phyloP scores from a whole-genome alignment of 2,113 vertebrate genomes.

The Aphyosemion australe region DNA sequence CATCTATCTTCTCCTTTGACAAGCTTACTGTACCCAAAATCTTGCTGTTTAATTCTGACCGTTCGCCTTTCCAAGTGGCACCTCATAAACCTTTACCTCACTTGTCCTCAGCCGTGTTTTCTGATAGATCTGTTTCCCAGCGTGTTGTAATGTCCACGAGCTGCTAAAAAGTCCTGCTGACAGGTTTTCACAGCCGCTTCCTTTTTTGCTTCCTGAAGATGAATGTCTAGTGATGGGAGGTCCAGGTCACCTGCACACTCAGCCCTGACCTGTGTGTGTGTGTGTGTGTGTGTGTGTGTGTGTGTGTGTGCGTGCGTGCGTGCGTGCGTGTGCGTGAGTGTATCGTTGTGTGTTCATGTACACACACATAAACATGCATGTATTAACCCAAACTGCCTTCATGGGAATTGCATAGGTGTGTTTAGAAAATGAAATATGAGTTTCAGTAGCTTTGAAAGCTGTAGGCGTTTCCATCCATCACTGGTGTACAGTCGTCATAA shows the following conservation, averaged over 20 bases:
- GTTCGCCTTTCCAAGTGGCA: slow-evolving; percentile 13
- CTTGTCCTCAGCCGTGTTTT: not conserved
- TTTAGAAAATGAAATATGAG: not conserved
- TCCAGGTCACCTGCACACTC: slow-evolving; percentile 50
- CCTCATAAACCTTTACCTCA: slow-evolving; percentile 19
- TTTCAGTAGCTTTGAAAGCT: not conserved
- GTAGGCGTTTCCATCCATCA: slow-evolving; percentile 1
- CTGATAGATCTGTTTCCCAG: slow-evolving; percentile 33
- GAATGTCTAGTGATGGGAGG: no score
- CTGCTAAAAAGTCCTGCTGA: slow-evolving; percentile 20
- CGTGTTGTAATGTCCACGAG: slow-evolving; percentile 10
- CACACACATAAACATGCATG: not conserved
- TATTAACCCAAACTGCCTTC: not conserved
- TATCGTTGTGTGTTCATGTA: no score
- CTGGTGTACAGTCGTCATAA: not conserved
- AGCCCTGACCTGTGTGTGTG: not conserved
- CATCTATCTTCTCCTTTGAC: no score
- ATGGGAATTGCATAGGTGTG: not conserved
- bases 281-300: not conserved
- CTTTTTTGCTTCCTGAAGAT: slow-evolving; percentile 48
- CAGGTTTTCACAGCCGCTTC: slow-evolving; percentile 42
- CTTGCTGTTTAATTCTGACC: no score
- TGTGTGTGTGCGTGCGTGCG: no score
- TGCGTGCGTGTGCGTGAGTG: no score
- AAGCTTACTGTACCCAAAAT: no score